Evolutionary conservation across 2,113 vertebrate species (phyloP).

Genomic region (Phylloscopus trochiloides): DNA sequence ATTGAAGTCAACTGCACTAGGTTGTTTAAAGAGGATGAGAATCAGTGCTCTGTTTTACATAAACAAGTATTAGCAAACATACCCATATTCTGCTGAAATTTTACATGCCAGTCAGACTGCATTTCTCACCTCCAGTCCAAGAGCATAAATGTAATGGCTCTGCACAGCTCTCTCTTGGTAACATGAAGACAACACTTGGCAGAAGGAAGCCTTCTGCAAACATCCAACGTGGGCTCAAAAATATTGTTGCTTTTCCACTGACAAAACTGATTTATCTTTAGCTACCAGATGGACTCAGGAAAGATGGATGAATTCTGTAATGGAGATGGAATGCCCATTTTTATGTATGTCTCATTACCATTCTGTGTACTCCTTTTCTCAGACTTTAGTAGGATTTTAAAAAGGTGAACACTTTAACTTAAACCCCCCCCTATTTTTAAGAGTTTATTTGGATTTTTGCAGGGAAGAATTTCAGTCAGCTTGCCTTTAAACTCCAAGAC

Average conservation of each 20-base stretch:
- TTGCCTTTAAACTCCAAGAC: background rate
- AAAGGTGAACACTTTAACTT: background rate
- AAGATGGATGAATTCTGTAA: constrained; percentile 24
- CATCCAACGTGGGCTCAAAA: background rate
- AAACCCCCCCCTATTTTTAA: background rate
- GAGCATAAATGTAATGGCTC: background rate
- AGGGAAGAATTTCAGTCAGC: background rate
- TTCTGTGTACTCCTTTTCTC: background rate
- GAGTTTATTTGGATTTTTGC: background rate
- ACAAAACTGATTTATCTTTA: background rate
- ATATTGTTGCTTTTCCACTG: constrained; percentile 17
- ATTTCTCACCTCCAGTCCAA: background rate
- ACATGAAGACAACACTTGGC: background rate
- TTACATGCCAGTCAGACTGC: background rate
- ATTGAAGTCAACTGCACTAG: background rate
- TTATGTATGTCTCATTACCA: background rate
- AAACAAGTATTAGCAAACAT: background rate
- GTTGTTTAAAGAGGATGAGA: background rate
- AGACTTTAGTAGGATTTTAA: background rate
- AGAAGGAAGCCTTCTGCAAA: constrained; percentile 7
- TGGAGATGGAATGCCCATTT: background rate
- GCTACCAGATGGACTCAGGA: background rate
- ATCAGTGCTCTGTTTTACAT: background rate
- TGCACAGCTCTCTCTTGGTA: background rate
- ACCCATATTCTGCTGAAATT: background rate